phyloP scores from a whole-genome alignment of 2,113 vertebrate species.

The Pollachius pollachius region DNA sequence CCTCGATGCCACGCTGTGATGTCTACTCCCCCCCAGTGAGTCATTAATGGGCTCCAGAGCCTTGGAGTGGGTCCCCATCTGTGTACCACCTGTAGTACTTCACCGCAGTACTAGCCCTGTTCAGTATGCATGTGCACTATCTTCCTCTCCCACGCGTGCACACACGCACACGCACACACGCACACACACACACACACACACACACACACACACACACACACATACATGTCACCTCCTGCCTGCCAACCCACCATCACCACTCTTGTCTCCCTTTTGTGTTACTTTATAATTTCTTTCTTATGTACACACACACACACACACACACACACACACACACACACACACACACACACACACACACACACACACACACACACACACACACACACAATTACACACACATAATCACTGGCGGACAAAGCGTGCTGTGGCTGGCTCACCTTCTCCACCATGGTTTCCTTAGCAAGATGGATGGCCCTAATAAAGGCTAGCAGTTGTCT shows the following conservation, averaged over 20 bases:
- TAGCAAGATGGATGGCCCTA: slow-evolving; percentile 37
- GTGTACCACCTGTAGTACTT: slow-evolving; percentile 57
- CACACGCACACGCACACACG: neutral
- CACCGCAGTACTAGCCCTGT: slow-evolving; percentile 22
- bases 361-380: no score
- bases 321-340: no score
- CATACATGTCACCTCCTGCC: no score
- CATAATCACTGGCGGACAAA: no score
- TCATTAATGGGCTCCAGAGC: slow-evolving; percentile 41
- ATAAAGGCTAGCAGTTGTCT: slow-evolving; percentile 31
- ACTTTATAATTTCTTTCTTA: no score
- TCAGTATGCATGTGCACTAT: slow-evolving; percentile 22
- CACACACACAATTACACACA: no score
- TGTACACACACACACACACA: no score
- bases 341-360: no score
- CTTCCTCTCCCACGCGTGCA: neutral
- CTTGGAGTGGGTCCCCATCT: slow-evolving; percentile 45
- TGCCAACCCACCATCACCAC: no score
- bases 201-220: no score
- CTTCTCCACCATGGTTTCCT: slow-evolving; percentile 3
- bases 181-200: no score
- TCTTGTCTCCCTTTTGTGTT: no score
- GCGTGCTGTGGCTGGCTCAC: neutral
- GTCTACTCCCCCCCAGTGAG: slow-evolving; percentile 34
- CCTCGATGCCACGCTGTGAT: slow-evolving; percentile 36